A percentile compares a stretch with the other conserved stretches of the same genome.
Evolutionary conservation across 2,113 vertebrate species (phyloP).

Genomic region (Saimiri boliviensis): DNA sequence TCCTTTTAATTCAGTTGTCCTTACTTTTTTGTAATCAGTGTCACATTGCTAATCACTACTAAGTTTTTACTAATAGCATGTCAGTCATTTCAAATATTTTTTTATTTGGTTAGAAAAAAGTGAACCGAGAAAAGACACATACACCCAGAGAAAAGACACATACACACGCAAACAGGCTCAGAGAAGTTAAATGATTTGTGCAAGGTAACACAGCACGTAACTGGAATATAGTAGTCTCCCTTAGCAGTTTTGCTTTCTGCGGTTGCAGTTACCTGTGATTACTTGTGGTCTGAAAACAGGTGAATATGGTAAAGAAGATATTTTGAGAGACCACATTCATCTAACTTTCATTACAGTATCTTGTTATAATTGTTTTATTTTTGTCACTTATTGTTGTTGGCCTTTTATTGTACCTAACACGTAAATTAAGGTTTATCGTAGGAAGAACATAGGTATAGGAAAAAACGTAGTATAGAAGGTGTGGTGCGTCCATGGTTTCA

Average conservation of each 20-base stretch:
- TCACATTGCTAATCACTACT: neutral
- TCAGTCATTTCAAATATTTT: neutral
- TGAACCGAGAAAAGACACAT: neutral
- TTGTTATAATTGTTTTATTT: neutral
- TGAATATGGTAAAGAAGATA: neutral
- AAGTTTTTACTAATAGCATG: neutral
- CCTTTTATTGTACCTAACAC: neutral
- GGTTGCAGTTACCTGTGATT: neutral
- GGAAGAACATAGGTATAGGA: neutral
- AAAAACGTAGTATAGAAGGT: neutral
- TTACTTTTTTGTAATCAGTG: neutral
- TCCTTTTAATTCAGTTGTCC: neutral
- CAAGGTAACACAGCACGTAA: neutral
- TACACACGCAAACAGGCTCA: neutral
- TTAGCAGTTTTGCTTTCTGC: neutral
- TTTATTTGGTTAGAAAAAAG: neutral
- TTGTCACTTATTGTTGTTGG: neutral
- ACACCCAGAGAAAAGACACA: neutral
- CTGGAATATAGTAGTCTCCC: neutral
- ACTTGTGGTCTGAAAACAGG: neutral
- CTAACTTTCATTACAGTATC: neutral
- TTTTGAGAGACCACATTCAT: neutral
- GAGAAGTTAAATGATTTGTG: neutral
- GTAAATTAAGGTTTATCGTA: neutral
- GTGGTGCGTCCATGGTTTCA: neutral